A percentile compares a stretch with the other conserved stretches of the same genome.
Conservation (phyloP, 2,888 invertebrate genomes). For the Mellilla xanthometata region DNA sequence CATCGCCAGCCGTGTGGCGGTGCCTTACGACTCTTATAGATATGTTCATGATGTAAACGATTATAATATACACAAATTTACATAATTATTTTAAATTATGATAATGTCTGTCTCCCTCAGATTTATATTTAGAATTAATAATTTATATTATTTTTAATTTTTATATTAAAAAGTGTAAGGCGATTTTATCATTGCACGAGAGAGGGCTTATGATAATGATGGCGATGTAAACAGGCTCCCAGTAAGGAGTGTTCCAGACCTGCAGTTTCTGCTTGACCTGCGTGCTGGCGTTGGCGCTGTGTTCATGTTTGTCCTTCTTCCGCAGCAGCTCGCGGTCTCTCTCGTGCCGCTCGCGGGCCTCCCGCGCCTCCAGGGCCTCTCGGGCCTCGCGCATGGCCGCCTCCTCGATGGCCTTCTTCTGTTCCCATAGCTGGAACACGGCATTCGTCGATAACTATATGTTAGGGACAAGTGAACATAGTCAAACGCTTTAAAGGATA, state of each 20-base stretch:
- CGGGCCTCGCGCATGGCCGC: constrained; percentile 91
- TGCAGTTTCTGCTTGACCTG: constrained; percentile 98
- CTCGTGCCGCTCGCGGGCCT: constrained; percentile 87
- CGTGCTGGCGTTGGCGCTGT: constrained; percentile 97
- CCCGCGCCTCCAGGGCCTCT: constrained; percentile 89
- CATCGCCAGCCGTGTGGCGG: too few species aligned
- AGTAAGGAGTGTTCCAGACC: constrained; percentile 73
- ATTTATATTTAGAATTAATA: too few species aligned
- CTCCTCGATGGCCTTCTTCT: constrained; percentile 92
- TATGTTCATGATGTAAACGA: too few species aligned
- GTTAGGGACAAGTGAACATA: constrained; percentile 16
- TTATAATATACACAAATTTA: too few species aligned
- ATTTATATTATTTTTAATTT: too few species aligned
- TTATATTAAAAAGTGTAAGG: too few species aligned
- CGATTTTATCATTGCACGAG: too few species aligned
- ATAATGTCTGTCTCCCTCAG: too few species aligned
- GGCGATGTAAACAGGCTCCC: too few species aligned
- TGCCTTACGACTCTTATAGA: too few species aligned
- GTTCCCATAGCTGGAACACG: constrained; percentile 91
- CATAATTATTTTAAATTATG: too few species aligned
- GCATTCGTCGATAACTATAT: constrained; percentile 33
- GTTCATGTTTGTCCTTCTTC: constrained; percentile 97
- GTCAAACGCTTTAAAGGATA: constrained; percentile 12
- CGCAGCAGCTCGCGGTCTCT: constrained; percentile 92
- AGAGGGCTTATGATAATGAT: too few species aligned